Evolutionary conservation across 1,140 invertebrate species (phyloP).

Genomic region (Melipona quadrifasciata): DNA sequence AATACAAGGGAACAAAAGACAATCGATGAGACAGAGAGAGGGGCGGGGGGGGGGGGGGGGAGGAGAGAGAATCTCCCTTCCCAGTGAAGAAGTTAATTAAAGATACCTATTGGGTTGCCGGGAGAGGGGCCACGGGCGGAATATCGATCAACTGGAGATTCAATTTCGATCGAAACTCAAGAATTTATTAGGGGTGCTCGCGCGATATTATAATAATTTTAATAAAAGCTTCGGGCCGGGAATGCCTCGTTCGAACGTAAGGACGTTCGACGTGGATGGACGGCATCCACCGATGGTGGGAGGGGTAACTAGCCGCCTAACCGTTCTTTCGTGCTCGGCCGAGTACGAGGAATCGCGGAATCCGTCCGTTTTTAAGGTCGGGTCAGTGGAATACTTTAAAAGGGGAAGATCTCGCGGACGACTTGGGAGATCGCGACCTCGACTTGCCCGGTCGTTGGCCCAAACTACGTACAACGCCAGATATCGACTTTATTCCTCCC

Average conservation of each 20-base stretch:
- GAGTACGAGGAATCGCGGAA: background rate
- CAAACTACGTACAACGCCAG: too few relatives aligned
- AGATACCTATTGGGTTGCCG: background rate
- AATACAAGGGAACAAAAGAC: background rate
- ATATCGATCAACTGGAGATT: constrained; percentile 50
- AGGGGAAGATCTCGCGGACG: background rate
- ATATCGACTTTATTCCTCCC: background rate
- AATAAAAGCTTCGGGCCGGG: constrained; percentile 62
- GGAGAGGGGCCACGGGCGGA: constrained; percentile 10
- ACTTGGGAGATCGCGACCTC: background rate
- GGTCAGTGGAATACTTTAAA: constrained; percentile 17
- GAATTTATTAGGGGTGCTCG: constrained; percentile 8
- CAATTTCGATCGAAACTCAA: constrained; percentile 43
- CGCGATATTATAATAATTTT: constrained; percentile 73
- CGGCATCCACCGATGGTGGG: too few relatives aligned
- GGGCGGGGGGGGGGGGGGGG: too few relatives aligned
- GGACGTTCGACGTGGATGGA: background rate
- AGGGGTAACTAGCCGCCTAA: background rate
- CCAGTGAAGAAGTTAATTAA: constrained; percentile 42
- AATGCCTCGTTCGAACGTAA: too few relatives aligned
- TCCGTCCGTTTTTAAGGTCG: background rate
- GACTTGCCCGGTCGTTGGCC: background rate
- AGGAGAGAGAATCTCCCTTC: too few relatives aligned
- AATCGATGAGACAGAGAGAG: background rate
- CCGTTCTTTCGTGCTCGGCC: background rate